Evolutionary conservation across 1,140 invertebrate species (phyloP).

Genomic region (Zophobas morio): DNA sequence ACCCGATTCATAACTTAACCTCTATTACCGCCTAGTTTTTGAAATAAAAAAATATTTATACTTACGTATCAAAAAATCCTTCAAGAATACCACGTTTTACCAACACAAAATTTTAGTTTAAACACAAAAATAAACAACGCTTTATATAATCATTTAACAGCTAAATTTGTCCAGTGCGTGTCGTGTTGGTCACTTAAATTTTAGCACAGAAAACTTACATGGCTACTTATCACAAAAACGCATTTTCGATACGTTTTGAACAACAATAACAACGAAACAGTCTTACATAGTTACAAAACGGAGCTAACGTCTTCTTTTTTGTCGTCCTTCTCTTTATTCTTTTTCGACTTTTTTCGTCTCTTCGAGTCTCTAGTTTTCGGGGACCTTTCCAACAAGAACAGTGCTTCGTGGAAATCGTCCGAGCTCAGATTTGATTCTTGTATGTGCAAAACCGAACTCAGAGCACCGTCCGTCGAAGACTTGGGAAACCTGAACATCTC

Average conservation of each 20-base stretch:
- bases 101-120: conserved; percentile 1
- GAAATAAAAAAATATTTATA: not conserved
- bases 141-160: not conserved
- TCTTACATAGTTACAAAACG: conserved; percentile 59
- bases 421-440: conserved; percentile 75
- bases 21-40: no score
- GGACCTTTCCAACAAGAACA: conserved; percentile 72
- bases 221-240: conserved; percentile 54
- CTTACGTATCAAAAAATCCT: no score
- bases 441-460: conserved; percentile 74
- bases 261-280: conserved; percentile 51
- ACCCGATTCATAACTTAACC: no score
- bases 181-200: conserved; percentile 51
- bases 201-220: conserved; percentile 47
- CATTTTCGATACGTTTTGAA: conserved; percentile 49
- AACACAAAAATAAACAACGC: not conserved
- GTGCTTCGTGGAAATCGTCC: conserved; percentile 75
- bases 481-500: conserved; percentile 74
- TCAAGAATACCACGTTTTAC: not conserved
- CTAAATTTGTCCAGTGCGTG: conserved; percentile 3
- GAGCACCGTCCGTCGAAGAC: conserved; percentile 73
- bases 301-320: conserved; percentile 65
- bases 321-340: conserved; percentile 66
- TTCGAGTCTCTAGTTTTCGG: conserved; percentile 70
- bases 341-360: conserved; percentile 66